Evolutionary conservation across 92 coral and sea anemone species (phyloP), one percentile per base, ranked within the genome.

Genomic region (Diadumene lineata): DNA sequence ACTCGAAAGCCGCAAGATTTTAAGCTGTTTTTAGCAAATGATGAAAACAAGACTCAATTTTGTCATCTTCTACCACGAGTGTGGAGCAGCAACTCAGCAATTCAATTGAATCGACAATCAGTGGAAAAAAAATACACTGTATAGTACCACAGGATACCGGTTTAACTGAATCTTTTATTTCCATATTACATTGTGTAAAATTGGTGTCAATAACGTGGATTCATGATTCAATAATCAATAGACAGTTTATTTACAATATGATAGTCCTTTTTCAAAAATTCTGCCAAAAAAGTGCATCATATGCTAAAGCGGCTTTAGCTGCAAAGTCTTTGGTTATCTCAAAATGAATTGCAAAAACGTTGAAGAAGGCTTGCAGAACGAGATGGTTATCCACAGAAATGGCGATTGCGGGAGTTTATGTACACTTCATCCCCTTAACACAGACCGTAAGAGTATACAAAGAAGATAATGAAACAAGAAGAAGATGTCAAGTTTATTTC

Each of bases 251-350:
- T n/a, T n/a, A n/a, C n/a, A n/a, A n/a, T n/a, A n/a, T n/a, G n/a
- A n/a, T 82, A 84, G 91, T 51, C 90, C 15, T 81, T 86, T 73
- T 81, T 86, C 22, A 70, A 81, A 26, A 86, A 86, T 46, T 86
- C 90, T 24, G 78, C 87, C 61, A 86, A 86, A 70, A 60, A 64
- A 27, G 77, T 61, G 87, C 90, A 27, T 32, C 85, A 34, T 86
- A 86, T 51, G 82, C 87, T 25, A 86, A 86, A 25, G 90, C 90
- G 71, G 84, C 72, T 32, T 70, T 75, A 43, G 75, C 75, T 13
- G 72, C 68, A 28, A 66, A 81, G 56, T 75, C 38, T n/a, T 50
- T 76, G 27, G 79, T 70, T 2, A 9, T 46, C 9, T 8, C 51
- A n/a, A n/a, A n/a, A n/a, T n/a, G n/a, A n/a, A n/a, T n/a, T n/a